Evolutionary conservation across 2,113 vertebrate genomes (phyloP).

Genomic region (Chascanopsetta lugubris): DNA sequence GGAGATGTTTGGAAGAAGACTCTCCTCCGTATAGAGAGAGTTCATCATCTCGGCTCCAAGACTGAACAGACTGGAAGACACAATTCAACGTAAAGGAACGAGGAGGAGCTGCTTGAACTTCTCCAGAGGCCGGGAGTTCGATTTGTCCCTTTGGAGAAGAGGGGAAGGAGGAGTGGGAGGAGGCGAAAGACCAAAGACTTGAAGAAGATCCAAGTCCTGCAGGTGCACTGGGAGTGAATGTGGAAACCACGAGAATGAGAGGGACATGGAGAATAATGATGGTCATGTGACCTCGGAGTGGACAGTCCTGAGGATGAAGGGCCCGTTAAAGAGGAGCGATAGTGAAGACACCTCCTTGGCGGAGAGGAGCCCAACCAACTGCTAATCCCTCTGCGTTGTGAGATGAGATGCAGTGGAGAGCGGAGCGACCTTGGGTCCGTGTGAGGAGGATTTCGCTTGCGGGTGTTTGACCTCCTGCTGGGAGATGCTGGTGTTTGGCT

Average conservation of each 20-base stretch:
- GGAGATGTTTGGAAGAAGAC: conserved; percentile 22
- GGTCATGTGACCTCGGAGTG: not conserved
- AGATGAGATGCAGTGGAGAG: conserved; percentile 63
- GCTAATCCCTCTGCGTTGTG: conserved; percentile 53
- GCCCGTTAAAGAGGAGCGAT: conserved; percentile 25
- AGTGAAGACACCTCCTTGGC: conserved; percentile 15
- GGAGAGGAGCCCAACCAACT: conserved; percentile 33
- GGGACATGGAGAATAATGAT: conserved; percentile 12
- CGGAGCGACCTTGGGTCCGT: conserved; percentile 70
- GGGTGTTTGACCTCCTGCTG: conserved; percentile 62
- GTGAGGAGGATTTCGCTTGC: conserved; percentile 68
- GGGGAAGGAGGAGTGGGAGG: conserved; percentile 28
- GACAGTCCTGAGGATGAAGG: conserved; percentile 19
- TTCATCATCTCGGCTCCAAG: conserved; percentile 21
- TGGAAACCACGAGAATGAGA: conserved; percentile 13
- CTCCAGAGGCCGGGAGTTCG: not conserved
- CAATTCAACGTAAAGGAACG: not conserved
- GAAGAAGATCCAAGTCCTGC: conserved; percentile 35
- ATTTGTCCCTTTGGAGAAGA: conserved; percentile 7
- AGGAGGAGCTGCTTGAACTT: not conserved
- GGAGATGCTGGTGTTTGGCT: conserved; percentile 64
- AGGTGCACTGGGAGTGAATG: conserved; percentile 39
- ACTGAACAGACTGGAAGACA: conserved; percentile 3
- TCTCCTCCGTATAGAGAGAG: conserved; percentile 28
- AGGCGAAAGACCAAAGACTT: conserved; percentile 37